phyloP scores from a whole-genome alignment of 2,113 vertebrate genomes.

The Aspidoscelis tigris region DNA sequence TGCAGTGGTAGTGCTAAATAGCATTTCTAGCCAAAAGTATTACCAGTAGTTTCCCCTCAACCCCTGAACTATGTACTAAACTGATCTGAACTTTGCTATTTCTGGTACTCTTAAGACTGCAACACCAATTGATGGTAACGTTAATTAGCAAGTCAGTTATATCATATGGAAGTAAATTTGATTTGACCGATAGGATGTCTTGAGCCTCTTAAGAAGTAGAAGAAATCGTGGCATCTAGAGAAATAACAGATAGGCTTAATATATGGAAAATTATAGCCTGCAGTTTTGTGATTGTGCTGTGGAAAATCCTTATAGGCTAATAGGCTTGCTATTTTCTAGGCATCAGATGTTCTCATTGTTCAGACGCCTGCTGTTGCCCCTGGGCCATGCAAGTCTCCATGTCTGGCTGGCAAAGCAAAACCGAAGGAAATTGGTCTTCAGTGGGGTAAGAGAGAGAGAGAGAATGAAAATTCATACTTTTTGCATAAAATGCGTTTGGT shows the following conservation, averaged over 20 bases:
- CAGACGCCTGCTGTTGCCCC: constrained; percentile 76
- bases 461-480: neutral
- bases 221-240: neutral
- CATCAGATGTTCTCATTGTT: constrained; percentile 74
- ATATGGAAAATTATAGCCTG: no score
- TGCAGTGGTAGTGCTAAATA: neutral
- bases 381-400: constrained; percentile 58
- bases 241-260: neutral
- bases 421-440: constrained; percentile 72
- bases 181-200: no score
- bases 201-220: neutral
- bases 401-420: constrained; percentile 70
- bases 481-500: neutral
- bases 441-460: constrained; percentile 74
- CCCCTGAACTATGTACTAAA: no score
- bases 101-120: no score
- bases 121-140: no score
- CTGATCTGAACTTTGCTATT: no score
- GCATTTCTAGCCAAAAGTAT: neutral
- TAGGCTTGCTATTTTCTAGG: constrained; percentile 56
- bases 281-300: no score
- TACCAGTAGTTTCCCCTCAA: no score
- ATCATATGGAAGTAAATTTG: no score
- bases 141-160: no score
- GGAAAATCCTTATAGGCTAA: neutral